Evolutionary conservation across 2,888 invertebrate species (phyloP), one percentile per base, ranked within the genome.

Genomic region (Candidula unifasciata): DNA sequence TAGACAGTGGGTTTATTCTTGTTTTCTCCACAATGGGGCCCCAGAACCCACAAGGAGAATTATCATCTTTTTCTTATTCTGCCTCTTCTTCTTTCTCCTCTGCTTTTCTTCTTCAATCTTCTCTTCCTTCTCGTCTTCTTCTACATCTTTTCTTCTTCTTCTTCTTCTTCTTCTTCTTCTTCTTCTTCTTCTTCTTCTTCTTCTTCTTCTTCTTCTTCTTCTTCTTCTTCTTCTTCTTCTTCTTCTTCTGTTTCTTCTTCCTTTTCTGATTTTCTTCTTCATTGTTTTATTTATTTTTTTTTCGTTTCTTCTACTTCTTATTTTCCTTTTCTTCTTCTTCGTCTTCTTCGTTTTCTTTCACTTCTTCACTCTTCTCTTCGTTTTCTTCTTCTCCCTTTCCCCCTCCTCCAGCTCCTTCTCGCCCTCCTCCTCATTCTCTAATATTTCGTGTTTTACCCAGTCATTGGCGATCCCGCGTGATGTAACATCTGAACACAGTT

Each of bases 161-260:
- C 13, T 44, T 0, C 27, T 35, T 73, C 57, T 27, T 24, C n/a
- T 52, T 33, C 18, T 77, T 76, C 77, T 35, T 78, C 30, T 84
- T 44, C 33, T 60, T 84, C 30, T 57, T 37, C 54, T 52, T 83
- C 24, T 68, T 27, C 13, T 44, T 33, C 24, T 54, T 44, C 24
- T 33, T 57, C 68, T 71, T 54, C 18, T 21, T 64, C 35, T 79
- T 30, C 68, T n/a, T 80, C 68, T 78, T 57, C 79, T 71, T 83
- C 79, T 37, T 60, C 79, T 69, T 71, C 71, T 78, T 54, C 79
- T 71, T 83, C 79, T 83, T 69, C 54, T 69, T 79, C 71, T 83
- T 71, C 79, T 57, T 79, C 71, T 79, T 57, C 44, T 33, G 79
- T 73, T 83, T 27, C 79, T 60, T 79, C 77, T 68, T 44, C 77